phyloP scores from a whole-genome alignment of 2,797 vertebrate species.

The Myripristis murdjan region DNA sequence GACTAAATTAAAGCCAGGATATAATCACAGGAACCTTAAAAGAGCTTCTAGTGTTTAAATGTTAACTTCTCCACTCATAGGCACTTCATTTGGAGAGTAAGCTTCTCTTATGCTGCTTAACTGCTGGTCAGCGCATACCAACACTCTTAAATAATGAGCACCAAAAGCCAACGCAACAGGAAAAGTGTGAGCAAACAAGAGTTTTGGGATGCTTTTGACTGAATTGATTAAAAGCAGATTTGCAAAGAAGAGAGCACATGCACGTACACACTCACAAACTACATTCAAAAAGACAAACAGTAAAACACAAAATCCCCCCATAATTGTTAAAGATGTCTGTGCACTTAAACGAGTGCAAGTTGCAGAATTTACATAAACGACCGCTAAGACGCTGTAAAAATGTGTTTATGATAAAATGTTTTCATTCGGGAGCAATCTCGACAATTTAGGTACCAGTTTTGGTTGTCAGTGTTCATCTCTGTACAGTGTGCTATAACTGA shows the following conservation, averaged over 20 bases:
- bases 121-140: no score
- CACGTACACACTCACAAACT: neutral
- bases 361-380: neutral
- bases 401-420: neutral
- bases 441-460: neutral
- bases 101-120: neutral
- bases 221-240: neutral
- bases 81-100: neutral
- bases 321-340: neutral
- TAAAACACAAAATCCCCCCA: neutral
- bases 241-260: neutral
- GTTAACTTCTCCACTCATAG: neutral
- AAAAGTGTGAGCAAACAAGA: no score
- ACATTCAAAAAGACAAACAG: neutral
- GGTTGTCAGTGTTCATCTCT: neutral
- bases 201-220: neutral
- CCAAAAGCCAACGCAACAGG: no score
- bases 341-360: slow-evolving; percentile 2
- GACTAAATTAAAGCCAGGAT: neutral
- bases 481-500: neutral
- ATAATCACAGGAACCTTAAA: slow-evolving; percentile 4
- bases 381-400: neutral
- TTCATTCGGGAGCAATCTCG: slow-evolving; percentile 17
- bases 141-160: no score
- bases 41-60: slow-evolving; percentile 1